These are phyloP conservation scores for Ceratotherium simum DNA, from an alignment of 2,113 vertebrate genomes.

Conservation along the genomic window DNA sequence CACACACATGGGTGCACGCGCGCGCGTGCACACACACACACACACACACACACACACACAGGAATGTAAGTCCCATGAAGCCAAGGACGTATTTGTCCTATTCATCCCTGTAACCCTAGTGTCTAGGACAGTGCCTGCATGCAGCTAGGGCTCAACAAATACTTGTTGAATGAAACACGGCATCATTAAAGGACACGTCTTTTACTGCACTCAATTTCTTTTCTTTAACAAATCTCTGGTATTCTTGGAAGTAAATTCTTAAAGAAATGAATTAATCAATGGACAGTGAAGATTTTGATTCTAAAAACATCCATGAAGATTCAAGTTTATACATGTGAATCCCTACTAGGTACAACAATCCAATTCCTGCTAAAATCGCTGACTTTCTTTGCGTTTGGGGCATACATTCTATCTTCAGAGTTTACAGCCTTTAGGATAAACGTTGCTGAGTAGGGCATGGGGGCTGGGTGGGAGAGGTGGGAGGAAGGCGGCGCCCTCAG, in stretches of 20 bases:
- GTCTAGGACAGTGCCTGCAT: neutral
- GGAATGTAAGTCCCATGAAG: neutral
- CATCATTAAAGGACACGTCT: neutral
- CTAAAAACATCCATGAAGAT: neutral
- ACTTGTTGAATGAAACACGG: neutral
- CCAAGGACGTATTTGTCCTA: fast-evolving
- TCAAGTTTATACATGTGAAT: neutral
- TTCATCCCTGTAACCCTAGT: no score
- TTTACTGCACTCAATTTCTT: neutral
- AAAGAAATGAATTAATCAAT: neutral
- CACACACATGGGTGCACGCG: no score
- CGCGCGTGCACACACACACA: no score
- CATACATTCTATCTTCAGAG: neutral
- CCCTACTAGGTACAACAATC: neutral
- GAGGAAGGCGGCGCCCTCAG: neutral
- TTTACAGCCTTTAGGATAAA: neutral
- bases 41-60: no score
- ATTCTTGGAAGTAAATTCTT: neutral
- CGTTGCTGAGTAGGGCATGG: no score
- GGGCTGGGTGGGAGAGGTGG: neutral
- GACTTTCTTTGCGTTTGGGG: neutral
- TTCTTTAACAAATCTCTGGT: neutral
- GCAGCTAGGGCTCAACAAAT: neutral
- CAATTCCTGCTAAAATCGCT: neutral
- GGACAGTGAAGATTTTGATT: neutral